Percentiles rank a stretch among this genome's conserved stretches.
Evolutionary conservation across 2,888 invertebrate genomes (phyloP).

Genomic region (Cephalotes varians): DNA sequence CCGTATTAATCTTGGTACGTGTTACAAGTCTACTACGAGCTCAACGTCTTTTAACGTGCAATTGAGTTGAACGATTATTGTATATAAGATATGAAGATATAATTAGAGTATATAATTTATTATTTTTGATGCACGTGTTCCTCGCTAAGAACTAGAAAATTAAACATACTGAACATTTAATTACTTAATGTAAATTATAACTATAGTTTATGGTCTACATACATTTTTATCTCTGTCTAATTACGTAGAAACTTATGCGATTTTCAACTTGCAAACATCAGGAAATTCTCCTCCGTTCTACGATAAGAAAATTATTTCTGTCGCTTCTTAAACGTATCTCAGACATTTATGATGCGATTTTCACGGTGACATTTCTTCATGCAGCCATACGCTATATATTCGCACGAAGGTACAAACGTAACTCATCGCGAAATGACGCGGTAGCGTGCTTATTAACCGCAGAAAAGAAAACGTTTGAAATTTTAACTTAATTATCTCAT

Average conservation of each 20-base stretch:
- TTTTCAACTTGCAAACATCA: background rate
- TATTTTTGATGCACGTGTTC: background rate
- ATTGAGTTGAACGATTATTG: background rate
- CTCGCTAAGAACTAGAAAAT: background rate
- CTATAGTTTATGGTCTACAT: background rate
- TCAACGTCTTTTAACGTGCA: constrained; percentile 10
- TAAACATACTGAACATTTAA: background rate
- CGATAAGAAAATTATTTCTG: background rate
- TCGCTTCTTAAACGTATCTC: background rate
- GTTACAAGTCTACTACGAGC: background rate
- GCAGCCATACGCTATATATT: background rate
- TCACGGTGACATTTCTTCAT: background rate
- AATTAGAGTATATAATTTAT: background rate
- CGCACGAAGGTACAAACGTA: background rate
- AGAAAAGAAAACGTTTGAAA: constrained; percentile 20
- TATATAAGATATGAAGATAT: constrained; percentile 13
- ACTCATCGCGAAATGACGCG: constrained; percentile 5
- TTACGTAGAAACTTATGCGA: constrained; percentile 3
- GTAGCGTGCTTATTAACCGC: constrained; percentile 25
- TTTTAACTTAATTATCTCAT: constrained; percentile 27
- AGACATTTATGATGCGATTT: background rate
- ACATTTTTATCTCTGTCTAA: background rate
- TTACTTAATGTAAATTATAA: constrained; percentile 7
- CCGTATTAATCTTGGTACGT: constrained; percentile 39
- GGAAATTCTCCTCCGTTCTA: background rate